Evolutionary conservation across 1,140 invertebrate genomes (phyloP).

Genomic region (Drosophila novamexicana): DNA sequence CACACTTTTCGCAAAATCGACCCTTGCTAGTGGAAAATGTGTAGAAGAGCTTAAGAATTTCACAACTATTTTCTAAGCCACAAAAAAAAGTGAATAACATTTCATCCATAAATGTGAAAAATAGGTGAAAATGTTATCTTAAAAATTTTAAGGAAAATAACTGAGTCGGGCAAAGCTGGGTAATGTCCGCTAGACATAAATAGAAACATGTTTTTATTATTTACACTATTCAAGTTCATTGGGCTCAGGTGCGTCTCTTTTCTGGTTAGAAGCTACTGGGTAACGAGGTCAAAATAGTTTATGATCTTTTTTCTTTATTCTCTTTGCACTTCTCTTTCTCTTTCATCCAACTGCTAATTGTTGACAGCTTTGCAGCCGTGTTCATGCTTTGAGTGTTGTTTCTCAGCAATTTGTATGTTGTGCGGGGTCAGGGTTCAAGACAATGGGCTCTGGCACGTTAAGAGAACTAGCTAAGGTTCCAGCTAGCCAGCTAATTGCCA

Average conservation of each 20-base stretch:
- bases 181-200: background rate
- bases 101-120: too few species aligned
- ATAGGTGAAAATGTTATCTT: too few species aligned
- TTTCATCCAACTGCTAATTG: constrained; percentile 42
- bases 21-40: too few species aligned
- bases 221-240: background rate
- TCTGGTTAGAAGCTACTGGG: constrained; percentile 14
- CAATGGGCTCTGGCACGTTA: constrained; percentile 73
- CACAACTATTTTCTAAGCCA: too few species aligned
- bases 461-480: constrained; percentile 25
- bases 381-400: constrained; percentile 29
- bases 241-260: too few species aligned
- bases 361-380: constrained; percentile 37
- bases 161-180: too few species aligned
- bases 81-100: too few species aligned
- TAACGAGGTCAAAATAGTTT: constrained; percentile 34
- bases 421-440: constrained; percentile 75
- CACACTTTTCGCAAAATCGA: too few species aligned
- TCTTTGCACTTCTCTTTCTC: constrained; percentile 10
- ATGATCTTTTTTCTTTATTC: constrained; percentile 20
- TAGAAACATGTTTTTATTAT: background rate
- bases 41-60: too few species aligned
- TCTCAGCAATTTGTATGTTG: constrained; percentile 67
- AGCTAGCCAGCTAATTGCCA: constrained; percentile 64
- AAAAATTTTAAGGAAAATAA: too few species aligned